Base-by-base conservation (phyloP, 1,140 invertebrate genomes). In the Myzus persicae region DNA sequence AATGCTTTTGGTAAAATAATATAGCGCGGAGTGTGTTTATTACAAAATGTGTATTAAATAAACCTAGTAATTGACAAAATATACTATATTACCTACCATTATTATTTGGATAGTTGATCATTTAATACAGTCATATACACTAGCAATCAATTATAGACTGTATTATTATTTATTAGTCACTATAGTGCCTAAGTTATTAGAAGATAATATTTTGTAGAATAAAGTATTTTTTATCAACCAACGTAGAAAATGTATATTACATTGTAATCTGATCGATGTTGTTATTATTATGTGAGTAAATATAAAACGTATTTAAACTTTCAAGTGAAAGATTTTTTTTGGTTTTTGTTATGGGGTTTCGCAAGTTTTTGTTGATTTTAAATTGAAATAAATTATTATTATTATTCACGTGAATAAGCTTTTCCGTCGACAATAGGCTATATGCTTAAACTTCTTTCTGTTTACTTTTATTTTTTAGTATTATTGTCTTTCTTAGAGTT, bases 381-480 rank as follows among this genome's bases (percentile, higher is more conserved):
- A 67, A 67, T 59, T 90, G 51, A 90, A 90, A 90, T 90, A 90
- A 42, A 59, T 42, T 40, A 31, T 54, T 38, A 48, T 88, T 48
- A 48, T 89, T 54, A 42, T 90, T 90, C 24, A 26, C 26, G 14
- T n/a, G 54, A 54, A 59, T 54, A 6, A 67, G n/a, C 26, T 67
- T 59, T 20, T 20, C 26, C 20, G 89, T 90, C 44, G 14, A 90
- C 51, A 90, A 40, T 42, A 11, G 24, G 31, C 9, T 46, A 36
- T 67, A 42, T 54, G 54, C n/a, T 67, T 42, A 67, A 38, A 59
- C 20, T 90, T 67, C 6, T 90, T 88, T 88, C 31, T 46, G 22
- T 76, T 76, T 76, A 76, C 31, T 76, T 76, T 76, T 48, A 36
- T 89, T 42, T 20, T 44, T 90, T 54, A 3, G 38, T 89, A 42